Conservation (phyloP, 2,888 invertebrate genomes). For the Thereva nobilitata region DNA sequence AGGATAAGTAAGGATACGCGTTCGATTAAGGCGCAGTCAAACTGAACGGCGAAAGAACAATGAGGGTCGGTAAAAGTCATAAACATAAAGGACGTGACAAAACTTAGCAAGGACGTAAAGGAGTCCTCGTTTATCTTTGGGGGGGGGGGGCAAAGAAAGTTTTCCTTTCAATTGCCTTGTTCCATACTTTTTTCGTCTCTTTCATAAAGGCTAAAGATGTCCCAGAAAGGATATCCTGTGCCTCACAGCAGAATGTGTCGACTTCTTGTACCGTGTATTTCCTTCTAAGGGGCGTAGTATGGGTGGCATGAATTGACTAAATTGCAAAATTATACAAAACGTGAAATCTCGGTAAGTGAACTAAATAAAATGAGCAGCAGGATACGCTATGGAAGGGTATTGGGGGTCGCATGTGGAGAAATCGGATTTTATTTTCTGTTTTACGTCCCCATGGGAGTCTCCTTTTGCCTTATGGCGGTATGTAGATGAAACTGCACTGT, state of each 20-base stretch:
- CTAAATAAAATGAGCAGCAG: slow-evolving; percentile 23
- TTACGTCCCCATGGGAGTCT: slow-evolving; percentile 20
- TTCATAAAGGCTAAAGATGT: slow-evolving; percentile 10
- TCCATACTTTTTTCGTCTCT: slow-evolving; percentile 19
- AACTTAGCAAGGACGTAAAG: slow-evolving; percentile 38
- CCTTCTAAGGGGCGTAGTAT: background rate
- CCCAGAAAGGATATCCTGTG: slow-evolving; percentile 12
- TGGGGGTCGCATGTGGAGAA: slow-evolving; percentile 20
- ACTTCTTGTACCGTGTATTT: background rate
- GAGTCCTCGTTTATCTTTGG: slow-evolving; percentile 32
- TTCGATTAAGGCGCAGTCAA: slow-evolving; percentile 36
- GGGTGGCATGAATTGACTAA: slow-evolving; percentile 31
- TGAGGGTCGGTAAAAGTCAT: slow-evolving; percentile 39
- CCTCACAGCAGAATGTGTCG: slow-evolving; percentile 12
- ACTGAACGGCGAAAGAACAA: slow-evolving; percentile 29
- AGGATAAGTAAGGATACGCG: slow-evolving; percentile 30
- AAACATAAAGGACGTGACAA: slow-evolving; percentile 42
- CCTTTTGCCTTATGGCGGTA: slow-evolving; percentile 13
- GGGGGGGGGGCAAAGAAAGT: slow-evolving; percentile 15
- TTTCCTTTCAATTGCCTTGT: slow-evolving; percentile 39
- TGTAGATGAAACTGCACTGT: slow-evolving; percentile 14
- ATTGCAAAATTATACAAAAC: slow-evolving; percentile 37
- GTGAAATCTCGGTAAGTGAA: slow-evolving; percentile 35
- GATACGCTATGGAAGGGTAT: background rate
- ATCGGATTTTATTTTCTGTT: slow-evolving; percentile 20